These are phyloP conservation scores for Morelia viridis DNA, from an alignment of 2,797 vertebrate genomes.

Conservation along the genomic window DNA sequence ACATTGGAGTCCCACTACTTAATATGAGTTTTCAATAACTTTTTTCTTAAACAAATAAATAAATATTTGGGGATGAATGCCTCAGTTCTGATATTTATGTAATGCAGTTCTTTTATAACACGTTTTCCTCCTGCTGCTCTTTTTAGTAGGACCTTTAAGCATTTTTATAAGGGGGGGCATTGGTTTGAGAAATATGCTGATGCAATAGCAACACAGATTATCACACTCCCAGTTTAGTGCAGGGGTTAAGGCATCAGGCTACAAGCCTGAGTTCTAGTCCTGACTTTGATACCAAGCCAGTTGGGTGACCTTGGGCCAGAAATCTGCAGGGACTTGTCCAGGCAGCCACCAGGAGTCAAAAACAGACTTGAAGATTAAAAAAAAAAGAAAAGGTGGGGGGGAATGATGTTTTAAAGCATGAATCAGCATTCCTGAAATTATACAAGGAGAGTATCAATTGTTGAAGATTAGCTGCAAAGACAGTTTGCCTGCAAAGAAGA, in stretches of 20 bases:
- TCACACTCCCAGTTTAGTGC: not conserved
- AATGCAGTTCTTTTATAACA: not conserved
- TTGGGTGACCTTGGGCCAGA: not conserved
- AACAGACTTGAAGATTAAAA: not conserved
- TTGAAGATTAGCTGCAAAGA: accelerated
- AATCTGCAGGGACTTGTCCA: not conserved
- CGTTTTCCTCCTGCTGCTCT: not conserved
- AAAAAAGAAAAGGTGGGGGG: not conserved
- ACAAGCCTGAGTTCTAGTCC: not conserved
- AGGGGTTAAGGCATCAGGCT: not conserved
- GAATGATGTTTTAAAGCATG: not conserved
- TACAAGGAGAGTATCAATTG: not conserved
- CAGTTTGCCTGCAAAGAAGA: not conserved
- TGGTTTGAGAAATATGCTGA: not conserved
- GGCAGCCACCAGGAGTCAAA: not conserved
- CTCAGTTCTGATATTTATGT: not conserved
- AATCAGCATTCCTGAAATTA: not conserved
- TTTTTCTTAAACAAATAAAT: not conserved
- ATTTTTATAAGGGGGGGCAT: not conserved
- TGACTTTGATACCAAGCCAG: not conserved
- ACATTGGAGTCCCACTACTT: not conserved
- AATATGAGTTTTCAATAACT: not conserved
- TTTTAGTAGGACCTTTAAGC: not conserved
- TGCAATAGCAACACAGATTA: not conserved
- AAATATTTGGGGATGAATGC: not conserved